phyloP scores from a whole-genome alignment of 2,797 vertebrate species.

The Acipenser transmontanus region DNA sequence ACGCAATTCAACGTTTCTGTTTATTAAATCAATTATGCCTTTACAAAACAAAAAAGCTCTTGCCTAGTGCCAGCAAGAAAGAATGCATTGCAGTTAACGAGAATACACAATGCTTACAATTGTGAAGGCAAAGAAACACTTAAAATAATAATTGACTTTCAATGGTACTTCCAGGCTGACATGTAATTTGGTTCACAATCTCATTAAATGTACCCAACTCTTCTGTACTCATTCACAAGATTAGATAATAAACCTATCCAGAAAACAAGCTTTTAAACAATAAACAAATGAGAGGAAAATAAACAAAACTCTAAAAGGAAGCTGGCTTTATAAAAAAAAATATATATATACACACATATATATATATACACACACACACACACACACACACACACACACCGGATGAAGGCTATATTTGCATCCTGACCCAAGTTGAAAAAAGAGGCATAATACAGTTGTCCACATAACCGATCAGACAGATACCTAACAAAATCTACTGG shows the following conservation, averaged over 20 bases:
- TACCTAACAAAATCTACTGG: too few species aligned
- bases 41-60: conserved; percentile 24
- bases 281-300: conserved; percentile 40
- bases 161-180: conserved; percentile 53
- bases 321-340: background rate
- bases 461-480: too few species aligned
- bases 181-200: conserved; percentile 60
- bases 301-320: conserved; percentile 40
- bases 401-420: background rate
- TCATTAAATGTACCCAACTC: conserved; percentile 61
- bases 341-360: background rate
- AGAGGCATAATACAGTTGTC: too few species aligned
- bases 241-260: conserved; percentile 59
- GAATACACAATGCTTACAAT: conserved; percentile 42
- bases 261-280: conserved; percentile 53
- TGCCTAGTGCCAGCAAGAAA: conserved; percentile 29
- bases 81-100: conserved; percentile 28
- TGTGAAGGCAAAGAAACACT: conserved; percentile 41
- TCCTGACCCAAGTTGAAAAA: too few species aligned
- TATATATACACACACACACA: background rate
- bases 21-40: conserved; percentile 17
- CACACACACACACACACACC: background rate
- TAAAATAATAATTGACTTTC: conserved; percentile 61
- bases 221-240: conserved; percentile 65
- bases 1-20: conserved; percentile 7